Evolutionary conservation across 2,797 vertebrate genomes (phyloP).

Genomic region (Argyrosomus regius): DNA sequence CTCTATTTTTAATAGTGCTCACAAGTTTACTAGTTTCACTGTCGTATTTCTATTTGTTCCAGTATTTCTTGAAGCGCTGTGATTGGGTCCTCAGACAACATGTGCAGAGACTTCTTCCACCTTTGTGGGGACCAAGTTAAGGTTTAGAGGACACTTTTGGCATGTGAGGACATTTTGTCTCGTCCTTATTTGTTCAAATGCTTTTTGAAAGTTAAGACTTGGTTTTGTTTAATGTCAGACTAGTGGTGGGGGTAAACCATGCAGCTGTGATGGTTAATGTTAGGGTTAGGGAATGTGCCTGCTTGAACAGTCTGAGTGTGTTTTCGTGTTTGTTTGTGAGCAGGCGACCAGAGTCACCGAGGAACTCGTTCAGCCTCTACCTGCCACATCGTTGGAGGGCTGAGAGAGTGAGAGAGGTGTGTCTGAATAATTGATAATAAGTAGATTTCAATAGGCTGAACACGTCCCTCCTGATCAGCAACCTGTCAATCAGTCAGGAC

Average conservation of each 20-base stretch:
- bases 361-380: slow-evolving; percentile 50
- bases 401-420: slow-evolving; percentile 48
- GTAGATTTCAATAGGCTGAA: slow-evolving; percentile 87
- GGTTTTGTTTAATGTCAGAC: neutral
- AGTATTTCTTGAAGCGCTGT: neutral
- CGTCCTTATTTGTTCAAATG: neutral
- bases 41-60: no score
- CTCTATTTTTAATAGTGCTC: neutral
- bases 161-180: neutral
- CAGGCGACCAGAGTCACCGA: neutral
- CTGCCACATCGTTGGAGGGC: slow-evolving; percentile 40
- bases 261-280: neutral
- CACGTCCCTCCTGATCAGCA: slow-evolving; percentile 82
- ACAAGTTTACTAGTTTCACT: no score
- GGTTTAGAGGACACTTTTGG: neutral
- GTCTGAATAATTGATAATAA: slow-evolving; percentile 87
- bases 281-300: neutral
- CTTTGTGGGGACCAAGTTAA: neutral
- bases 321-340: slow-evolving; percentile 47
- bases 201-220: neutral
- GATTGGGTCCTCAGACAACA: no score
- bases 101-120: neutral
- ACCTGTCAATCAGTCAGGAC: slow-evolving; percentile 78
- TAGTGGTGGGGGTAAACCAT: neutral
- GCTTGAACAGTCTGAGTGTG: neutral